Base-by-base conservation (phyloP, 2,888 invertebrate species). In the Nematopogon swammerdamellus region DNA sequence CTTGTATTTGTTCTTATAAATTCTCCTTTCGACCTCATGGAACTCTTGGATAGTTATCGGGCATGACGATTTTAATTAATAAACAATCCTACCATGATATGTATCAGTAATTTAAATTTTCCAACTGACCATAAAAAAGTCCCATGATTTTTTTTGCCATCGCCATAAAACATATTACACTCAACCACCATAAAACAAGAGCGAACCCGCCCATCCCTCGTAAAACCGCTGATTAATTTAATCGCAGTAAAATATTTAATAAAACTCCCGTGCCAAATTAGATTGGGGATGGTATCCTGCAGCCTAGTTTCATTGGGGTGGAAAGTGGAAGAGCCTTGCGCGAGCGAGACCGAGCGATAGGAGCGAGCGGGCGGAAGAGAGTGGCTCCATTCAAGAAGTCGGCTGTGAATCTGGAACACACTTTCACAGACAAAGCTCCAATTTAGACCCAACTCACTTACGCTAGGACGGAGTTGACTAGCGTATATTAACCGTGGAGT, bases 381-480 rank as follows among this genome's bases (percentile, higher is more conserved):
- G 52, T 50, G 50, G 48, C 54, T 53, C 55, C 57, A 60, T 56
- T 62, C 58, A 51, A 72, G 70, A 73, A 74, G 73, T 58, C 61
- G 62, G 61, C 67, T 61, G 59, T 65, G 67, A 68, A 68, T 68
- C 66, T 59, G 60, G 65, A 68, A 67, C 70, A 65, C 68, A 76
- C 70, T 75, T 77, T 72, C 73, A 65, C 76, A 76, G 76, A 79
- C 79, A 79, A 77, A 77, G 77, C 70, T 73, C 79, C 72, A 79
- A 77, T 79, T 79, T 77, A 76, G 75, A 76, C 69, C 75, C 76
- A 73, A 77, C 76, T 77, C 77, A 76, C 72, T 77, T 75, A 75
- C 70, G 68, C 19, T 65, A 59, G 72, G 72, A 67, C 70, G 63
- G 63, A 63, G 64, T 63, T 64, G 66, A 65, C 63, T 36, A 36